A percentile compares a stretch with the other conserved stretches of the same genome.
phyloP scores from a whole-genome alignment of 2,113 vertebrate species.

The Rhadina sibilatrix region DNA sequence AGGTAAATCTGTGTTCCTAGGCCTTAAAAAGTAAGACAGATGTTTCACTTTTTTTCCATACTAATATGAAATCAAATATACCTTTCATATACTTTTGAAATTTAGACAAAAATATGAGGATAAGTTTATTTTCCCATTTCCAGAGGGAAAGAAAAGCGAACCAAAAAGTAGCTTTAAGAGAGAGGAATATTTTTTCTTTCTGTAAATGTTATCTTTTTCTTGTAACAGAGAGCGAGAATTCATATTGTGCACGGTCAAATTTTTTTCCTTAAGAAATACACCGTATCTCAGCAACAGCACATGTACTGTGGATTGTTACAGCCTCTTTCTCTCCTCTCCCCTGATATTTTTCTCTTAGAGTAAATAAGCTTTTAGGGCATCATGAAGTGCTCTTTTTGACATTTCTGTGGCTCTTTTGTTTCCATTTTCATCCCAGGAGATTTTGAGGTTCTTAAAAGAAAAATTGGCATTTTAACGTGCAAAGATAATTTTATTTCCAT shows the following conservation, averaged over 20 bases:
- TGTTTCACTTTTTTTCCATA: background rate
- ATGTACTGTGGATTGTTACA: background rate
- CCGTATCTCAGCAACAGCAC: constrained; percentile 22
- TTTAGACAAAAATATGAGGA: background rate
- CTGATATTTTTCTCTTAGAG: background rate
- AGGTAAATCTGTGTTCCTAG: background rate
- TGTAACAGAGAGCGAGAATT: background rate
- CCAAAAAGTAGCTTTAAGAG: background rate
- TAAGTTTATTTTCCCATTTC: background rate
- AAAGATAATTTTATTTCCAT: background rate
- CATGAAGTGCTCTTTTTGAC: background rate
- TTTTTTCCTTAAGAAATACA: background rate
- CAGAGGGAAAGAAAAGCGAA: background rate
- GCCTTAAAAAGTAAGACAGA: background rate
- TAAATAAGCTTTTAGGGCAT: constrained; percentile 18
- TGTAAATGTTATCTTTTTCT: background rate
- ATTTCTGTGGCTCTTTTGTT: background rate
- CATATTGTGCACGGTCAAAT: background rate
- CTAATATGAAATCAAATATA: background rate
- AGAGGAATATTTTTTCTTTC: background rate
- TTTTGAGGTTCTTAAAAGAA: background rate
- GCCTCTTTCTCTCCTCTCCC: background rate
- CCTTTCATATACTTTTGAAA: background rate
- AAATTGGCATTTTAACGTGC: background rate
- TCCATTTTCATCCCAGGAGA: constrained; percentile 4